Percentiles rank a stretch among this genome's conserved stretches.
Conservation (phyloP, 2,113 vertebrate species). For the Perccottus glenii region DNA sequence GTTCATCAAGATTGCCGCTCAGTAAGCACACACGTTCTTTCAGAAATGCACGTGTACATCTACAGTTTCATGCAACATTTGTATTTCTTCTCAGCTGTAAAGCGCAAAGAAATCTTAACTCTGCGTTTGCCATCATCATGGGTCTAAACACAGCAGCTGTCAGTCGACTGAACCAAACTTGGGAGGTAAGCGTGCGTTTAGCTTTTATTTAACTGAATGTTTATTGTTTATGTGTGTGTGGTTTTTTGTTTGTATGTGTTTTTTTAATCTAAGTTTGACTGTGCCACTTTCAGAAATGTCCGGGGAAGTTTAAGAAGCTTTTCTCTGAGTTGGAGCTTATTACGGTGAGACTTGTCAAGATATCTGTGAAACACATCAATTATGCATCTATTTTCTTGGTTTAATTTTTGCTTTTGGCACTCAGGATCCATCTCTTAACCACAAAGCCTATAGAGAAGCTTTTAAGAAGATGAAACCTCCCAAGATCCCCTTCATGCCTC, state of each 20-base stretch:
- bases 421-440: constrained; percentile 97
- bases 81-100: constrained; percentile 85
- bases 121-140: constrained; percentile 99
- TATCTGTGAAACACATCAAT: constrained; percentile 8
- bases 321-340: constrained; percentile 97
- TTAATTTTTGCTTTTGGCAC: neutral
- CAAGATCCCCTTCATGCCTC: constrained; percentile 98
- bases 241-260: neutral
- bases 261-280: constrained; percentile 1
- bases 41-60: neutral
- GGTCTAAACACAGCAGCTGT: constrained; percentile 97
- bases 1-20: constrained; percentile 98
- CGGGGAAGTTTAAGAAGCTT: constrained; percentile 98
- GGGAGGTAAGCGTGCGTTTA: constrained; percentile 86
- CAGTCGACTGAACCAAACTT: constrained; percentile 93
- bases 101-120: constrained; percentile 96
- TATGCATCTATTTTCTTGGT: neutral
- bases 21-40: constrained; percentile 82
- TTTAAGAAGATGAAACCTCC: constrained; percentile 99
- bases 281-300: constrained; percentile 86
- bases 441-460: constrained; percentile 97
- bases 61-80: neutral
- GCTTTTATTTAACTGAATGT: neutral
- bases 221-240: no score
- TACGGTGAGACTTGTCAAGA: constrained; percentile 79